phyloP scores from a whole-genome alignment of 2,113 vertebrate genomes.

The western clawed frog (Xenopus tropicalis) region UCB_Xtro_10.0 CM004448.2:14328501-14329000 shows the following conservation, averaged over 20 bases:
- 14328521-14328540: slow-evolving; percentile 44
- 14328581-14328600: slow-evolving; percentile 65
- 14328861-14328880: slow-evolving; percentile 62
- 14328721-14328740: slow-evolving; percentile 8
- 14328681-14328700: neutral
- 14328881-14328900: slow-evolving; percentile 67
- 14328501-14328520: slow-evolving; percentile 45
- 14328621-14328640: neutral
- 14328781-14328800: slow-evolving; percentile 29
- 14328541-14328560: slow-evolving; percentile 20
- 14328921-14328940: slow-evolving; percentile 68
- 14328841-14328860: slow-evolving; percentile 26
- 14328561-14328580: slow-evolving; percentile 63
- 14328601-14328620: slow-evolving; percentile 22
- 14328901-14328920: slow-evolving; percentile 73
- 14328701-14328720: neutral
- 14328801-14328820: slow-evolving; percentile 43
- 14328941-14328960: slow-evolving; percentile 48
- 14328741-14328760: neutral
- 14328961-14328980: neutral
- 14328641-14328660: neutral
- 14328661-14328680: slow-evolving; percentile 42
- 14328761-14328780: slow-evolving; percentile 26
- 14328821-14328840: slow-evolving; percentile 46
- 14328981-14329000: too few species aligned